A percentile compares a stretch with the other conserved stretches of the same genome.
Conservation (phyloP, 2,113 vertebrate species). For the Pomatostomus ruficeps region DNA sequence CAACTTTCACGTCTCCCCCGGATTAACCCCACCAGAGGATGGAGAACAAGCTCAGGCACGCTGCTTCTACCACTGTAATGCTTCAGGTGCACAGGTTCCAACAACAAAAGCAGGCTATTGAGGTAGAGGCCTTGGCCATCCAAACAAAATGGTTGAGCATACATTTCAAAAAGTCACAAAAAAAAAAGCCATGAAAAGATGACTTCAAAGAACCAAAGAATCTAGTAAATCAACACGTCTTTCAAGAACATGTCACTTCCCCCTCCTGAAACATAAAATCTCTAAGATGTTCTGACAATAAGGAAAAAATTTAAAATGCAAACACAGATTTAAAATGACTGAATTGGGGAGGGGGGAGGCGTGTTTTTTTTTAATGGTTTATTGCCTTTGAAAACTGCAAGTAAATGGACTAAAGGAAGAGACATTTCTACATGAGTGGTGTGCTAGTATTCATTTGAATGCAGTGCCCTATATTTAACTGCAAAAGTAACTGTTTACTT, state of each 20-base stretch:
- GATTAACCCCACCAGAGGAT: not conserved
- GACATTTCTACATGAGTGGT: not conserved
- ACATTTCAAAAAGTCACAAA: not conserved
- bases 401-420: not conserved
- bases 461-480: not conserved
- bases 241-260: not conserved
- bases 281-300: not conserved
- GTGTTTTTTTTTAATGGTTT: not conserved
- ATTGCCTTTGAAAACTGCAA: not conserved
- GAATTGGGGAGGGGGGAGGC: rapidly evolving
- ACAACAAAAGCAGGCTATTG: not conserved
- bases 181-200: not conserved
- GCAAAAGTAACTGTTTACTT: not conserved
- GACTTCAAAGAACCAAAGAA: not conserved
- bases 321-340: not conserved
- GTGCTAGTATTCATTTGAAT: not conserved
- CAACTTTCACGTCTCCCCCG: not conserved
- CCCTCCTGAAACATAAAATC: not conserved
- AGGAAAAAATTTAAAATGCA: not conserved
- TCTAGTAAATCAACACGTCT: not conserved
- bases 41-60: not conserved
- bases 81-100: not conserved
- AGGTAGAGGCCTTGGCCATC: not conserved
- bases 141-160: not conserved
- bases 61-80: not conserved